phyloP scores from a whole-genome alignment of 2,113 vertebrate genomes.

The Tetrao urogallus region DNA sequence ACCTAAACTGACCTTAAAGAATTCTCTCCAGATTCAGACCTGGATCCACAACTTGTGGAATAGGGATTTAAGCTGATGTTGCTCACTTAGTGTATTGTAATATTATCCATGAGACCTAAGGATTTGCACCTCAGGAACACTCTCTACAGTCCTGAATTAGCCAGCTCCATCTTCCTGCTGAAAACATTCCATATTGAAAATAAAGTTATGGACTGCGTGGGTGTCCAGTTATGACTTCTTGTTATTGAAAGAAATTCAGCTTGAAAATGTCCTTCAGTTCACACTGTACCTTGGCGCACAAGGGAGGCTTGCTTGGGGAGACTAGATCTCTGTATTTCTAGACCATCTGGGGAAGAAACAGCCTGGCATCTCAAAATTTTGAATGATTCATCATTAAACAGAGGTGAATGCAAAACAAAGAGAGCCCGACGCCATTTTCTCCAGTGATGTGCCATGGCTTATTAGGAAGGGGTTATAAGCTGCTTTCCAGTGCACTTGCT shows the following conservation, averaged over 20 bases:
- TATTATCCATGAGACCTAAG: not conserved
- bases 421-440: slow-evolving; percentile 40
- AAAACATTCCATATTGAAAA: slow-evolving; percentile 1
- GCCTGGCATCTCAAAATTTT: not conserved
- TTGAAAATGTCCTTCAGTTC: slow-evolving; percentile 17
- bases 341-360: not conserved
- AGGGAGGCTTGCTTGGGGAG: not conserved
- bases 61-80: not conserved
- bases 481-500: slow-evolving; percentile 62
- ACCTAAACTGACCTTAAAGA: not conserved
- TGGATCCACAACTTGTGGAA: not conserved
- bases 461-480: slow-evolving; percentile 74
- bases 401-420: slow-evolving; percentile 66
- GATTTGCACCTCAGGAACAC: not conserved
- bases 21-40: not conserved
- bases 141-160: not conserved
- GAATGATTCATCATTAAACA: slow-evolving; percentile 49
- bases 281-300: not conserved
- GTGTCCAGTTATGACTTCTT: not conserved
- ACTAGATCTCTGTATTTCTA: not conserved
- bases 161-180: not conserved
- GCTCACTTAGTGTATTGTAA: not conserved
- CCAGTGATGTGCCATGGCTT: slow-evolving; percentile 60
- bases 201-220: not conserved
- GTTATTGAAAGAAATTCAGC: not conserved